These are phyloP conservation scores for Borostomias antarcticus DNA, from an alignment of 2,797 vertebrate species.

Conservation along the genomic window DNA sequence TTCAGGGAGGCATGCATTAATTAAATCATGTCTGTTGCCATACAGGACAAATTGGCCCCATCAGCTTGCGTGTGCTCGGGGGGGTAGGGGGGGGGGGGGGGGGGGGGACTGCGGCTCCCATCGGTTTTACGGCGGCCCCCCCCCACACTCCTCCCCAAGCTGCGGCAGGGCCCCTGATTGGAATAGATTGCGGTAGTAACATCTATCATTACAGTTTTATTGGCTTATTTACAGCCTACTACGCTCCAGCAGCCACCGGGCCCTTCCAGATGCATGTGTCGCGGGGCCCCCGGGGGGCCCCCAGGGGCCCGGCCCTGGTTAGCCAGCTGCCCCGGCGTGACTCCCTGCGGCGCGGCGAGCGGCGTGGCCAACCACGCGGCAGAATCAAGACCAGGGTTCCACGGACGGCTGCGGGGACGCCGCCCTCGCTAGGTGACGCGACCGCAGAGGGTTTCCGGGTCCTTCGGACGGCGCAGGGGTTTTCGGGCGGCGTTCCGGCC, in stretches of 20 bases:
- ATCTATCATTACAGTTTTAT: constrained; percentile 48
- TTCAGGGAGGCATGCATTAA: constrained; percentile 32
- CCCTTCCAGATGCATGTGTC: constrained; percentile 5
- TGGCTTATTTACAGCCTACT: constrained; percentile 49
- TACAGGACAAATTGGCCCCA: constrained; percentile 42
- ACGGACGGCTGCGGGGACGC: no score
- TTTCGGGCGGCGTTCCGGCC: no score
- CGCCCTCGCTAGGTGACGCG: no score
- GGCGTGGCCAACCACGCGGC: no score
- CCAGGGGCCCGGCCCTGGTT: no score
- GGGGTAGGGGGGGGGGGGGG: constrained; percentile 21
- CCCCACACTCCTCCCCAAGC: not conserved
- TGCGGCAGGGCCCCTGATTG: constrained; percentile 28
- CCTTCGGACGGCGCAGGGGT: no score
- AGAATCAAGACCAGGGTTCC: no score
- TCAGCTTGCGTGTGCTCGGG: constrained; percentile 13
- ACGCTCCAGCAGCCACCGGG: constrained; percentile 14
- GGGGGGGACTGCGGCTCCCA: constrained; percentile 13
- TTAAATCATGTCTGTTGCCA: constrained; percentile 36
- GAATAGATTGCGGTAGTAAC: constrained; percentile 45
- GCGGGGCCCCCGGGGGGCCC: no score
- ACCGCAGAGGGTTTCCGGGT: no score
- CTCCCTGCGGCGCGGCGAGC: no score
- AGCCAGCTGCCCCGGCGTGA: no score
- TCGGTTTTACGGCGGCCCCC: constrained; percentile 14